Evolutionary conservation across 2,888 invertebrate species (phyloP).

Genomic region (Hyposoter dolosus): DNA sequence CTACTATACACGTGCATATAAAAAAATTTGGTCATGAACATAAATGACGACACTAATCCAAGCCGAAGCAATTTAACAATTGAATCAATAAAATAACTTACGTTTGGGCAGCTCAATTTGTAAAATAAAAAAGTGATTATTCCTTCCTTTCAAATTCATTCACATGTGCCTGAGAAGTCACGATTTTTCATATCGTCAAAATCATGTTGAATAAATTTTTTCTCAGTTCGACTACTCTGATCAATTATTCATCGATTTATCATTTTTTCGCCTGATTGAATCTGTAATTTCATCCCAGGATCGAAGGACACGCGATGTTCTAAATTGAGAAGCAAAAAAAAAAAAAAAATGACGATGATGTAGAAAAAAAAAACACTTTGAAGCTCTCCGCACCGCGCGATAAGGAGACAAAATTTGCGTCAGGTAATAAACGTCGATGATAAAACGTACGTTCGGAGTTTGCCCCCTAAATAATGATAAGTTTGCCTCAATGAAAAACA

Average conservation of each 20-base stretch:
- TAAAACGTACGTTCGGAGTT: slow-evolving; percentile 45
- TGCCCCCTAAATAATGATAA: slow-evolving; percentile 63
- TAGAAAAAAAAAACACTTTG: slow-evolving; percentile 16
- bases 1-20: background rate
- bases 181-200: slow-evolving; percentile 27
- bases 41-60: slow-evolving; percentile 17
- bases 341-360: slow-evolving; percentile 1
- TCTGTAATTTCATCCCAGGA: slow-evolving; percentile 43
- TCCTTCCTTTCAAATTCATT: slow-evolving; percentile 17
- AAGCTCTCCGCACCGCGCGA: slow-evolving; percentile 51
- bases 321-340: slow-evolving; percentile 7
- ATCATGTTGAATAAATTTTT: background rate
- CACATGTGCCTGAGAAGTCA: slow-evolving; percentile 11
- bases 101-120: slow-evolving; percentile 40
- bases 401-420: slow-evolving; percentile 48
- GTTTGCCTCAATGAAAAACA: slow-evolving; percentile 55
- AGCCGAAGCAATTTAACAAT: slow-evolving; percentile 37
- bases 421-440: slow-evolving; percentile 29
- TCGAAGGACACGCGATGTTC: slow-evolving; percentile 36
- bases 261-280: background rate
- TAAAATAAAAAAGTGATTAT: slow-evolving; percentile 49
- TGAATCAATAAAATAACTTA: slow-evolving; percentile 31
- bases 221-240: background rate
- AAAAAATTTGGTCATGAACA: slow-evolving; percentile 56
- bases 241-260: background rate